Evolutionary conservation across 2,888 invertebrate species (phyloP).

Genomic region (Sialis lutaria): DNA sequence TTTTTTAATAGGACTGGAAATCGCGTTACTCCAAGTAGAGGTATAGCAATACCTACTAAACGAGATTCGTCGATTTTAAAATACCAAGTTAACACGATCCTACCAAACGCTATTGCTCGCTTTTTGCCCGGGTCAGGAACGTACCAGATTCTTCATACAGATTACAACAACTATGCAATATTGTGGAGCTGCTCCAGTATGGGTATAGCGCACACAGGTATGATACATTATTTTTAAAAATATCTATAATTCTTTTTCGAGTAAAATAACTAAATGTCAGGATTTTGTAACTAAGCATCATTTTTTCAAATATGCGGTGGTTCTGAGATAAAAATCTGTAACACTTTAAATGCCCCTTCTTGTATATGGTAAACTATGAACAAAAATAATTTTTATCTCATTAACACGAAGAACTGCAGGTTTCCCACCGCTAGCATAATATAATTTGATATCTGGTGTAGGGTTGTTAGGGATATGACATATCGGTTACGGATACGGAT

Average conservation of each 20-base stretch:
- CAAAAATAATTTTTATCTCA: too few relatives aligned
- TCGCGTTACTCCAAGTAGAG: slow-evolving; percentile 35
- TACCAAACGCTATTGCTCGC: slow-evolving; percentile 47
- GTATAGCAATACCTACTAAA: slow-evolving; percentile 37
- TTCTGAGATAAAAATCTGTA: too few relatives aligned
- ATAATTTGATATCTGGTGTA: too few relatives aligned
- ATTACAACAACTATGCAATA: slow-evolving; percentile 53
- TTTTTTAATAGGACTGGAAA: slow-evolving; percentile 35
- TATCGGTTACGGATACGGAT: too few relatives aligned
- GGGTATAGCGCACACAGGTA: slow-evolving; percentile 43
- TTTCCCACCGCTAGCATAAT: too few relatives aligned
- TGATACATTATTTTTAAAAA: background rate
- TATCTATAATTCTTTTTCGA: background rate
- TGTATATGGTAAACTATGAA: too few relatives aligned
- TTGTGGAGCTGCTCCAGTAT: slow-evolving; percentile 57
- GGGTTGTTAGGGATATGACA: too few relatives aligned
- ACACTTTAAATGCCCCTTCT: too few relatives aligned
- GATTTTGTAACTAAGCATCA: background rate
- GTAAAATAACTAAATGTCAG: background rate
- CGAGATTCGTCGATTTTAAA: slow-evolving; percentile 27
- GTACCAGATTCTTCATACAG: slow-evolving; percentile 53
- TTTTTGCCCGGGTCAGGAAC: slow-evolving; percentile 54
- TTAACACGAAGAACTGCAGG: too few relatives aligned
- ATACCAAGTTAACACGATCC: slow-evolving; percentile 37
- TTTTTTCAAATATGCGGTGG: too few relatives aligned